These are phyloP conservation scores for Drosophila picticornis DNA, from an alignment of 2,888 invertebrate genomes.

Conservation along the genomic window DNA sequence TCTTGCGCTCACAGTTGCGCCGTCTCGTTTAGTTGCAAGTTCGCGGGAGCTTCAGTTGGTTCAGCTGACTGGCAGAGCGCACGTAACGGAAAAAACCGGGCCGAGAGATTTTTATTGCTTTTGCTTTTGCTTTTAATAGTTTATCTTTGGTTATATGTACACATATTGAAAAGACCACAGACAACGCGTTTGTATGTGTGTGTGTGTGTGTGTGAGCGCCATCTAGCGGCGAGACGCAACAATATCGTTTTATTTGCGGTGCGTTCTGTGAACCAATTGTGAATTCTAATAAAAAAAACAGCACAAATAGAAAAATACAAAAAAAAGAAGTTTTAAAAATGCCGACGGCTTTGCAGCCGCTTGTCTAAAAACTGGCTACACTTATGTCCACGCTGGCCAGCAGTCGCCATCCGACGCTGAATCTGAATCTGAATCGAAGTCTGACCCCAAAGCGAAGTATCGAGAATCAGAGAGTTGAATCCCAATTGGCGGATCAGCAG, in stretches of 20 bases:
- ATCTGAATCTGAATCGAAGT: conserved; percentile 33
- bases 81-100: conserved; percentile 66
- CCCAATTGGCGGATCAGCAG: conserved; percentile 30
- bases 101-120: conserved; percentile 61
- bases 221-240: conserved; percentile 43
- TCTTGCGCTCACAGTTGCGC: conserved; percentile 55
- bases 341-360: conserved; percentile 51
- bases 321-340: conserved; percentile 29
- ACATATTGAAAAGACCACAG: neutral
- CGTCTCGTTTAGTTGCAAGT: conserved; percentile 67
- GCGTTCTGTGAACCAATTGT: conserved; percentile 38
- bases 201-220: conserved; percentile 46
- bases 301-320: neutral
- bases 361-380: conserved; percentile 38
- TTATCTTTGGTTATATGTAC: conserved; percentile 34
- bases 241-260: conserved; percentile 17
- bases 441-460: conserved; percentile 43
- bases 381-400: conserved; percentile 80
- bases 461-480: conserved; percentile 8
- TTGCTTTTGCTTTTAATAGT: conserved; percentile 29
- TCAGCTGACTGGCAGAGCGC: conserved; percentile 69
- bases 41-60: conserved; percentile 71
- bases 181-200: conserved; percentile 9
- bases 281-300: conserved; percentile 26
- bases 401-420: conserved; percentile 71